A percentile compares a stretch with the other conserved stretches of the same genome.
Evolutionary conservation across 1,140 invertebrate species (phyloP).

Genomic region (Atta colombica): DNA sequence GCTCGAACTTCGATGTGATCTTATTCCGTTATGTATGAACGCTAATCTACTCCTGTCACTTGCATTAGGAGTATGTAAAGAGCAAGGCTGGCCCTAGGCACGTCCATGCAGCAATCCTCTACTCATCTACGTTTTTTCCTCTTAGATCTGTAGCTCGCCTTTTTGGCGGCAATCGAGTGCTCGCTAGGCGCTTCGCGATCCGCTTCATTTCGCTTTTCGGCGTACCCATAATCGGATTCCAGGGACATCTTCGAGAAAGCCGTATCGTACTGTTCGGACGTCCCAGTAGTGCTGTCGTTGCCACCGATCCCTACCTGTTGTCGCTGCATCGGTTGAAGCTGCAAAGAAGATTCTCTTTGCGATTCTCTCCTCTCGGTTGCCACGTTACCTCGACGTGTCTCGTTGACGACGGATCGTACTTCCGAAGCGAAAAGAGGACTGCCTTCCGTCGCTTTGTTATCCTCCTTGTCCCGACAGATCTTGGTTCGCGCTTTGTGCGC

Average conservation of each 20-base stretch:
- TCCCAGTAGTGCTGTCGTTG: not conserved
- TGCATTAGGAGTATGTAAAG: slow-evolving; percentile 85
- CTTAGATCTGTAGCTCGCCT: slow-evolving; percentile 83
- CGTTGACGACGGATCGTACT: slow-evolving; percentile 44
- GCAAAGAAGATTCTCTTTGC: slow-evolving; percentile 47
- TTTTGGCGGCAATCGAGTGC: slow-evolving; percentile 82
- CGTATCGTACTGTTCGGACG: not conserved
- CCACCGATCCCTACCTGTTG: not conserved
- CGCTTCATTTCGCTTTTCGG: slow-evolving; percentile 74
- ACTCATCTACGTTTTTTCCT: slow-evolving; percentile 86
- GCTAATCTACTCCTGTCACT: slow-evolving; percentile 84
- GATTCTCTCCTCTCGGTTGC: slow-evolving; percentile 37
- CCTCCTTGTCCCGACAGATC: slow-evolving; percentile 14
- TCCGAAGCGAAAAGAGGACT: slow-evolving; percentile 24
- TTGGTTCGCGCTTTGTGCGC: not conserved
- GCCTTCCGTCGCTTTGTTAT: slow-evolving; percentile 11
- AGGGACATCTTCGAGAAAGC: slow-evolving; percentile 30
- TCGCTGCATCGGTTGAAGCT: slow-evolving; percentile 14
- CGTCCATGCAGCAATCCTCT: slow-evolving; percentile 86
- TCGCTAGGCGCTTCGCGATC: slow-evolving; percentile 76
- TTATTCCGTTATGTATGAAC: slow-evolving; percentile 11
- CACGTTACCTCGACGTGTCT: slow-evolving; percentile 50
- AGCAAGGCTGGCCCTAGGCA: slow-evolving; percentile 85
- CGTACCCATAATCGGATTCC: slow-evolving; percentile 30
- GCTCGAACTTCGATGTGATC: not conserved